phyloP scores from a whole-genome alignment of 2,113 vertebrate genomes.

The Oophaga pumilio region DNA sequence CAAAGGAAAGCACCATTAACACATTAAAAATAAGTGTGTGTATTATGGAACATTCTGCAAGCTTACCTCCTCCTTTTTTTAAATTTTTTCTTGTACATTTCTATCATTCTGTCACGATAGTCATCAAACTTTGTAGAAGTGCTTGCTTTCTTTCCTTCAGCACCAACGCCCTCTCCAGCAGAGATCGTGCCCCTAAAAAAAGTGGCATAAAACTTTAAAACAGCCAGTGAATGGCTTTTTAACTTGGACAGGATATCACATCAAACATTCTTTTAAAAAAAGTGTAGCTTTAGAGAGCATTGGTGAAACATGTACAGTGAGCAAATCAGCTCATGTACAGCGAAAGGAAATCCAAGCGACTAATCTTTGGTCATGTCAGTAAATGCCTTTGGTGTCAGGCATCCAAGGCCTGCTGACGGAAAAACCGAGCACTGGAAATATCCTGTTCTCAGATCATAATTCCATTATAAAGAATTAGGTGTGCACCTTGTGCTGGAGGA shows the following conservation, averaged over 20 bases:
- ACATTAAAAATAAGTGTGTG: too few relatives aligned
- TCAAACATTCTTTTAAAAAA: not conserved
- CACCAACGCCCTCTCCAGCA: slow-evolving; percentile 76
- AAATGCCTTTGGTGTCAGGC: not conserved
- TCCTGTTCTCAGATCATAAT: not conserved
- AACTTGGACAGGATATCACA: not conserved
- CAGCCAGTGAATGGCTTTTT: not conserved
- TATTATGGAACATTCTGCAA: not conserved
- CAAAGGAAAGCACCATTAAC: not conserved
- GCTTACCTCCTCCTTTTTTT: slow-evolving; percentile 74
- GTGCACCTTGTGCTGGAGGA: not conserved
- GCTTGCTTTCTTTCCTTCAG: slow-evolving; percentile 61
- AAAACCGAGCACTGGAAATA: not conserved
- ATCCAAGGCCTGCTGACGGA: not conserved
- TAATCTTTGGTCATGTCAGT: not conserved
- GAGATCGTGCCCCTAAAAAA: slow-evolving; percentile 74
- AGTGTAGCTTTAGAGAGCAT: not conserved
- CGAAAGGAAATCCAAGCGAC: not conserved
- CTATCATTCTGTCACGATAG: slow-evolving; percentile 80
- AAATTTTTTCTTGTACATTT: slow-evolving; percentile 79
- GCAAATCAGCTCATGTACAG: not conserved
- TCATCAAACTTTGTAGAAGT: slow-evolving; percentile 70
- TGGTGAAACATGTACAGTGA: not conserved
- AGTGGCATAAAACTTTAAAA: not conserved
- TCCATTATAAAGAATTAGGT: not conserved